Evolutionary conservation across 37 sponge, comb jelly and placozoan genomes (phyloP), one percentile per base, ranked within the genome.

Genomic region (Lycopodina hypogea): DNA sequence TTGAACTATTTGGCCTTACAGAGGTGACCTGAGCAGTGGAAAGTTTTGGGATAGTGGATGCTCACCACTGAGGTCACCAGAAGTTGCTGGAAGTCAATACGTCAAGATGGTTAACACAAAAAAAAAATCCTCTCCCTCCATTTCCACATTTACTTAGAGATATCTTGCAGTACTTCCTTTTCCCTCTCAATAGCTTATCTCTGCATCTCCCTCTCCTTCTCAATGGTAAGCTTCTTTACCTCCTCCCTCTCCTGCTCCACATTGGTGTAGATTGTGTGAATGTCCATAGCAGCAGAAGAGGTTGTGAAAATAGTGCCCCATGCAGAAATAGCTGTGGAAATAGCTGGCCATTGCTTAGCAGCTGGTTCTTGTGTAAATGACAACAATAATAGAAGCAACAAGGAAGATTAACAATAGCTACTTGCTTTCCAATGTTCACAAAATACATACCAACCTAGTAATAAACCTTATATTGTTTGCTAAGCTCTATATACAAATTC

Each of bases 301-400:
- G 11, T 7, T 14, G 77, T 39, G 0, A 56, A 11, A 1, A 56
- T n/a, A 4, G 42, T 56, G 19, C 75, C 77, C 84, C 77, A 83
- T 2, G 39, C 39, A 22, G 45, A 24, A 3, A 36, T 56, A 22
- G 3, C 68, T 1, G 26, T 38, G 11, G 70, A 40, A 24, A 85
- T 65, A 26, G 78, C 86, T 17, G 86, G 86, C 86, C 86, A 85
- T 63, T 84, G 84, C 24, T 84, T 78, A 26, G 22, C 70, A 70
- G 45, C 14, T 22, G 42, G 18, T 7, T 3, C 4, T 17, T 28
- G 4, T 23, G 60, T 6, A 23, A 59, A 3, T 17, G n/a, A 59
- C 12, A 26, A 26, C 60, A 59, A 45, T 9, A 45, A 9, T 9
- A 45, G 48, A 4, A 45, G 48, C 4, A 45, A 9, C 48, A 12